Conservation (phyloP, 1,140 invertebrate genomes). For the Akabosia matsudoensis region DNA sequence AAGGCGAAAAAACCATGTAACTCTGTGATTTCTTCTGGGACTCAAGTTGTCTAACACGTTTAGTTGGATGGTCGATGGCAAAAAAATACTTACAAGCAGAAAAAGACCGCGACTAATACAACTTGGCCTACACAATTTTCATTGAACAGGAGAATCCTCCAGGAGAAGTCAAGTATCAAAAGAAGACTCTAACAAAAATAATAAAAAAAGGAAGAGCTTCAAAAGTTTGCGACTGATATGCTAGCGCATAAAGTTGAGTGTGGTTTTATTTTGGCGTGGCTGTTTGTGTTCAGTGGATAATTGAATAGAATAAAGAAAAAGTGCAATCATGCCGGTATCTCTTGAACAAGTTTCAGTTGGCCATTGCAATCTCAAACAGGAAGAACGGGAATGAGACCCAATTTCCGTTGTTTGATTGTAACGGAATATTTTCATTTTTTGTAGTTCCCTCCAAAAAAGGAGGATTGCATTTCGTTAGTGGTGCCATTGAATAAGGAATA, state of each 20-base stretch:
- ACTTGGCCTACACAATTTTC: background rate
- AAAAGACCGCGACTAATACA: background rate
- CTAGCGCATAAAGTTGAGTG: background rate
- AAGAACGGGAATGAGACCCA: background rate
- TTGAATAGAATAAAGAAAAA: background rate
- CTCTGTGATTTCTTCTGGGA: conserved; percentile 19
- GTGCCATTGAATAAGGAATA: background rate
- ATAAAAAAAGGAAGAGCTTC: background rate
- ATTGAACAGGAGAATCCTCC: background rate
- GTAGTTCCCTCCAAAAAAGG: too few relatives aligned
- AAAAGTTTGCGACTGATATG: background rate
- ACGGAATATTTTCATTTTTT: too few relatives aligned
- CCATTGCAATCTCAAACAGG: background rate
- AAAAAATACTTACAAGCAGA: too few relatives aligned
- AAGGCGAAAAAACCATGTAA: too few relatives aligned
- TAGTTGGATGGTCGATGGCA: background rate
- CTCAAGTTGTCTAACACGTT: background rate
- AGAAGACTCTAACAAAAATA: background rate
- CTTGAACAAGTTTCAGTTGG: background rate
- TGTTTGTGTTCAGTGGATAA: background rate
- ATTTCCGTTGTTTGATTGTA: too few relatives aligned
- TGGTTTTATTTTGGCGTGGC: too few relatives aligned
- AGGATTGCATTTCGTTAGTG: too few relatives aligned
- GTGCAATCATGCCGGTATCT: background rate
- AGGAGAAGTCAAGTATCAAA: background rate